phyloP scores from a whole-genome alignment of 2,797 vertebrate genomes.

The Rhincodon typus region DNA sequence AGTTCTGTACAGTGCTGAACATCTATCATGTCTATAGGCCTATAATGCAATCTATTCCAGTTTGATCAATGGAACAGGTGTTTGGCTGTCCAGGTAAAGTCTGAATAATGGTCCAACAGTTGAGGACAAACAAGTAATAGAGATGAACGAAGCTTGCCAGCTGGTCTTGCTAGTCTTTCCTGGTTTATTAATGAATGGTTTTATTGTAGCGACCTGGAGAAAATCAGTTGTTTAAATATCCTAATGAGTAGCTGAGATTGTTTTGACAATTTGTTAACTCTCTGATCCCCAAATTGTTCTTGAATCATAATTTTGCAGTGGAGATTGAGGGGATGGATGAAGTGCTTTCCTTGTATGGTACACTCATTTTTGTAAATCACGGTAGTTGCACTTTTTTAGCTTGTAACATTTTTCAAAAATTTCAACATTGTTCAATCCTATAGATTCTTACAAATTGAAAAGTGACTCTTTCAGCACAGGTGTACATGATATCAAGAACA shows the following conservation, averaged over 20 bases:
- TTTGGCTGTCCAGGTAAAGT: slow-evolving; percentile 32
- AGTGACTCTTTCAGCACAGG: background rate
- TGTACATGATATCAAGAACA: background rate
- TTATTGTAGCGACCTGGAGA: slow-evolving; percentile 22
- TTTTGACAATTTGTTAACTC: slow-evolving; percentile 6
- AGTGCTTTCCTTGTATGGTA: too few species aligned
- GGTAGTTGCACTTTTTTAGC: background rate
- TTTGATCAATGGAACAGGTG: slow-evolving; percentile 32
- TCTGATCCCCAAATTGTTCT: background rate
- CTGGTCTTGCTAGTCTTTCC: slow-evolving; percentile 23
- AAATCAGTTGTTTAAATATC: slow-evolving; percentile 14
- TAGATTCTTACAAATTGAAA: background rate
- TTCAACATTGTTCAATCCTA: background rate
- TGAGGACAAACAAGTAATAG: slow-evolving; percentile 36
- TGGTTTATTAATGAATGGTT: slow-evolving; percentile 31
- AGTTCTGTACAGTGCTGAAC: background rate
- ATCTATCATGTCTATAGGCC: slow-evolving; percentile 13
- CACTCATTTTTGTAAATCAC: background rate
- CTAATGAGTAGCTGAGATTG: slow-evolving; percentile 26
- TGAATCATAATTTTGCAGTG: background rate
- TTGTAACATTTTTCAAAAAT: background rate
- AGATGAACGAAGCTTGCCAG: slow-evolving; percentile 29
- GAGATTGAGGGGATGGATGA: background rate
- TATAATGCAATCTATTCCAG: slow-evolving; percentile 28
- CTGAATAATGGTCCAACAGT: slow-evolving; percentile 36